Conservation (phyloP, 2,797 vertebrate species). For the Heterohyrax brucei region DNA sequence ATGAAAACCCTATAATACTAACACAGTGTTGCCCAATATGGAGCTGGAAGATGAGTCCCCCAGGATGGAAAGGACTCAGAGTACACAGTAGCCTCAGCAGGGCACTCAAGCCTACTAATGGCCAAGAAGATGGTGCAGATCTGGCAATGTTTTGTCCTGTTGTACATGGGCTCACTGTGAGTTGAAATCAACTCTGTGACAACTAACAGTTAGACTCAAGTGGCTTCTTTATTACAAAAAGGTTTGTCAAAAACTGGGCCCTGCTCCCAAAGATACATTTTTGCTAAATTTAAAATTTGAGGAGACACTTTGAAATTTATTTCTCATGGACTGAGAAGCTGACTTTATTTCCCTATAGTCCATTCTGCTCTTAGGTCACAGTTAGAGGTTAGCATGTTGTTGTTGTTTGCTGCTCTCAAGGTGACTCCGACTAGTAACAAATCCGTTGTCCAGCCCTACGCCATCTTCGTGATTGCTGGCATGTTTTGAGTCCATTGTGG, state of each 20-base stretch:
- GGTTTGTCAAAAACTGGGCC: fast-evolving
- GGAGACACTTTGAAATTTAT: not conserved
- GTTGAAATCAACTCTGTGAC: not conserved
- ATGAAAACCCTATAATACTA: not conserved
- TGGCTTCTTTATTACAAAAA: fast-evolving
- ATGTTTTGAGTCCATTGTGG: not conserved
- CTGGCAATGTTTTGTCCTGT: not conserved
- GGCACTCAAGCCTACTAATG: not conserved
- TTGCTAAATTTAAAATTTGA: not conserved
- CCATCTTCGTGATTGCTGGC: not conserved
- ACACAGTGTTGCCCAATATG: not conserved
- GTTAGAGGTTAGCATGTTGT: not conserved
- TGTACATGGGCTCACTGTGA: not conserved
- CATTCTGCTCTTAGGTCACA: not conserved
- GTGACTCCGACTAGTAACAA: not conserved
- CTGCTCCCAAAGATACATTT: not conserved
- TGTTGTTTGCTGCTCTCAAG: not conserved
- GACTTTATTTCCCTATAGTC: not conserved
- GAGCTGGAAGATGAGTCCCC: not conserved
- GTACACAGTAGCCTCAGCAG: not conserved
- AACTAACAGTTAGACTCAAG: not conserved
- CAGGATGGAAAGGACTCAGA: not conserved
- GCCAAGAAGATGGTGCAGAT: not conserved
- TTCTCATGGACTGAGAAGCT: fast-evolving
- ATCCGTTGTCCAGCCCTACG: too few relatives aligned